phyloP scores from a whole-genome alignment of 2,888 invertebrate genomes.

The Athalia cordata region DNA sequence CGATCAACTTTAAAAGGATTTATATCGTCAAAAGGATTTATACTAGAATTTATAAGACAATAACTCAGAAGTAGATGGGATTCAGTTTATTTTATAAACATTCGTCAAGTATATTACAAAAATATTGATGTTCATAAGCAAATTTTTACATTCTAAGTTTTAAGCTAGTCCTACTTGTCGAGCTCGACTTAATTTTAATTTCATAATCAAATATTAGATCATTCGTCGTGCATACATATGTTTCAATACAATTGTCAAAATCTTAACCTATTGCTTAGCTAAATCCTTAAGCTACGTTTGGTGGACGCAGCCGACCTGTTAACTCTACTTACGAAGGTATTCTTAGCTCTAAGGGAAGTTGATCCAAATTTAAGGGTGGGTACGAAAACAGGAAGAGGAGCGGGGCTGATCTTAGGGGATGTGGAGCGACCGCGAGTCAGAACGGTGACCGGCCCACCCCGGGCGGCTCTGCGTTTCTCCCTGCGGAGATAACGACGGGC shows the following conservation, averaged over 20 bases:
- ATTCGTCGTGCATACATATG: too few relatives aligned
- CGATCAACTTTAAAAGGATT: too few relatives aligned
- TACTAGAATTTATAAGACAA: too few relatives aligned
- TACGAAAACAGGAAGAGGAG: neutral
- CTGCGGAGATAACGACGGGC: constrained; percentile 41
- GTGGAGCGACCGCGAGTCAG: neutral
- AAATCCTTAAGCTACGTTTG: neutral
- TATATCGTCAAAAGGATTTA: too few relatives aligned
- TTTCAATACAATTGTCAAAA: too few relatives aligned
- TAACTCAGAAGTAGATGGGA: too few relatives aligned
- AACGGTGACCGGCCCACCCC: neutral
- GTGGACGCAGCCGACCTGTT: neutral
- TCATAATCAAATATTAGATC: neutral
- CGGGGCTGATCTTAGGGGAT: neutral
- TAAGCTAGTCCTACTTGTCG: constrained; percentile 17
- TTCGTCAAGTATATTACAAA: too few relatives aligned
- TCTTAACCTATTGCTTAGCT: neutral
- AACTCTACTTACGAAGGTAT: constrained; percentile 15
- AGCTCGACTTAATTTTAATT: neutral
- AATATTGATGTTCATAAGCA: too few relatives aligned
- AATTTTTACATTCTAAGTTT: neutral
- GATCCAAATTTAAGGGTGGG: constrained; percentile 1
- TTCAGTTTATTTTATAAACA: too few relatives aligned
- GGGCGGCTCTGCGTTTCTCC: constrained; percentile 27
- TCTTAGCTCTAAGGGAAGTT: neutral